phyloP scores from a whole-genome alignment of 2,113 vertebrate genomes.

The Elephantulus edwardii region DNA sequence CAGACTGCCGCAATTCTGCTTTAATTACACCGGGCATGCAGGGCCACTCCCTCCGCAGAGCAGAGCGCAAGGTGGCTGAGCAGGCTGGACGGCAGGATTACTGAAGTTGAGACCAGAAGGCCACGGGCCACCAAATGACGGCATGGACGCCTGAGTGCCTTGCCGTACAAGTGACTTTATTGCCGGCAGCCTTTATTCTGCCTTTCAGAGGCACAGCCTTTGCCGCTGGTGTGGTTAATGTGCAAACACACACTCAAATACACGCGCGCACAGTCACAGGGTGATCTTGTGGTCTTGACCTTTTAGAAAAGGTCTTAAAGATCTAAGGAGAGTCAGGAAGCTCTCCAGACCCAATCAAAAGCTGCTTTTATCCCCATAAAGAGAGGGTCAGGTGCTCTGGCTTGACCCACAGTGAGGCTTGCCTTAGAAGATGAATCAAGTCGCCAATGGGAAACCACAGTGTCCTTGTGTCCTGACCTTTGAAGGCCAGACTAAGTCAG shows the following conservation, averaged over 20 bases:
- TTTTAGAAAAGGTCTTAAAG: constrained; percentile 42
- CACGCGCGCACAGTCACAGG: not conserved
- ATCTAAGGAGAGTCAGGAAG: constrained; percentile 62
- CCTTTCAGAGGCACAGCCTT: not conserved
- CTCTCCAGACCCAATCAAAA: constrained; percentile 35
- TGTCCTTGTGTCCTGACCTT: not conserved
- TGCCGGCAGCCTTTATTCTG: not conserved
- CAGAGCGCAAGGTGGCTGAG: not conserved
- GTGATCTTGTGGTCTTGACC: not conserved
- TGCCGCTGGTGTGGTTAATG: not conserved
- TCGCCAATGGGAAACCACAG: constrained; percentile 3
- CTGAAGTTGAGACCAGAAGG: not conserved
- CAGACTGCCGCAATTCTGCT: not conserved
- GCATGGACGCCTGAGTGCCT: not conserved
- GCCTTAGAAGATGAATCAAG: constrained; percentile 30
- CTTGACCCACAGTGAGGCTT: not conserved
- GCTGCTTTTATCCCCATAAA: constrained; percentile 41
- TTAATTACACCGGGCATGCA: not conserved
- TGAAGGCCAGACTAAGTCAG: not conserved
- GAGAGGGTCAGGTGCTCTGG: not conserved
- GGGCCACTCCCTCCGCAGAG: not conserved
- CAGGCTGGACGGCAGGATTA: not conserved
- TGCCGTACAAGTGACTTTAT: not conserved
- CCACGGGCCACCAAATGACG: too few relatives aligned
- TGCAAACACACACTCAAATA: not conserved